Evolutionary conservation across 2,888 invertebrate species (phyloP), one percentile per base, ranked within the genome.

Genomic region (Diabrotica balteata): DNA sequence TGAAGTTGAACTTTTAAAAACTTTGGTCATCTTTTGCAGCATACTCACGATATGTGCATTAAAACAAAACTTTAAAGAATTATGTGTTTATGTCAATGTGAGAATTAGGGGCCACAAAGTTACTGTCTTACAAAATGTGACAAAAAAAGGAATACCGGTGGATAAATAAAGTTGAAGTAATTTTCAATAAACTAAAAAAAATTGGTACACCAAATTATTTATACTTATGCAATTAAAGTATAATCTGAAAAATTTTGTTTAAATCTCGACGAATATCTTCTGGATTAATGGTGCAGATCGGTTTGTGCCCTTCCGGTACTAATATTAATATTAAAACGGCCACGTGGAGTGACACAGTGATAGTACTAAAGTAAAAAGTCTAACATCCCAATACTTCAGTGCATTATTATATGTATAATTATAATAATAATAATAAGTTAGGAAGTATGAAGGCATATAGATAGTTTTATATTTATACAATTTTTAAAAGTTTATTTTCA

Each of bases 361-460:
- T 82, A 82, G 83, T 84, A 83, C 83, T 84, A 83, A 84, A 84
- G 83, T 83, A 84, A 84, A 84, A 84, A 83, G 81, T 83, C 83
- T 83, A 84, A 84, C 83, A 83, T 84, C 82, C 83, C 83, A 84
- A 84, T 84, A 84, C 83, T 84, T 84, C 83, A 84, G 84, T 84
- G 84, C 84, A 83, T 82, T 83, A 83, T 82, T 81, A 83, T 84
- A 81, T 80, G 80, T 77, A 74, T 75, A 72, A 66, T 72, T 71
- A 74, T 81, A 79, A 78, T 80, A 79, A 78, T 78, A 77, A 80
- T 81, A 81, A 81, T 82, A 82, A 81, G 80, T 83, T 84, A 84
- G 83, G 84, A 84, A 84, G 84, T 84, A 83, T 84, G 83, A 84
- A 84, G 84, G 84, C 84, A 84, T 83, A 84, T 83, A 84, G 83